A percentile compares a stretch with the other conserved stretches of the same genome.
Conservation (phyloP, 1,140 invertebrate genomes). For the Globodera ellingtonae region DNA sequence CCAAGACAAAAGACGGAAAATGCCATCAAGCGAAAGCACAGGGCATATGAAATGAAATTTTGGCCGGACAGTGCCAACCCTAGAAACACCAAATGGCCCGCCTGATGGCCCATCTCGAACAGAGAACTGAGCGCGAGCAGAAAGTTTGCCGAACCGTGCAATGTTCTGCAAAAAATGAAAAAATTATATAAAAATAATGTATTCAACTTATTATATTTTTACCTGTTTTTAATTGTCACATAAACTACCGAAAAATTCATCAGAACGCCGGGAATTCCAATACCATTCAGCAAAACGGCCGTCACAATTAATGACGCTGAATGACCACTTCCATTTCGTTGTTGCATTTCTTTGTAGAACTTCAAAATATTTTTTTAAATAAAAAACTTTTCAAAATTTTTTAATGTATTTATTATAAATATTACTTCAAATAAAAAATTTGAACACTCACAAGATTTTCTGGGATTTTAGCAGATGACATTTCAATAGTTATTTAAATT, state of each 20-base stretch:
- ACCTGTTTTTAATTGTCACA: no score
- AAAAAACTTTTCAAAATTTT: background rate
- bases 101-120: conserved; percentile 5
- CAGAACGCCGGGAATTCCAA: no score
- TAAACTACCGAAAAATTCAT: no score
- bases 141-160: conserved; percentile 1
- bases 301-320: no score
- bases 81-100: conserved; percentile 14
- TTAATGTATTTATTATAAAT: background rate
- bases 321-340: no score
- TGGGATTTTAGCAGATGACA: no score
- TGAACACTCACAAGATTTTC: no score
- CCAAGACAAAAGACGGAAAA: conserved; percentile 12
- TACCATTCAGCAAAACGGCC: no score
- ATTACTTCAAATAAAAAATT: background rate
- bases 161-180: background rate
- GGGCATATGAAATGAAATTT: conserved; percentile 9
- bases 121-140: conserved; percentile 10
- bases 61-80: background rate
- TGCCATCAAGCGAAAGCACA: background rate
- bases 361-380: no score
- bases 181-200: background rate
- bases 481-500: no score
- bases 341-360: no score
- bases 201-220: no score